phyloP scores from a whole-genome alignment of 2,888 invertebrate genomes.

The Glyphotaelius pellucidus region DNA sequence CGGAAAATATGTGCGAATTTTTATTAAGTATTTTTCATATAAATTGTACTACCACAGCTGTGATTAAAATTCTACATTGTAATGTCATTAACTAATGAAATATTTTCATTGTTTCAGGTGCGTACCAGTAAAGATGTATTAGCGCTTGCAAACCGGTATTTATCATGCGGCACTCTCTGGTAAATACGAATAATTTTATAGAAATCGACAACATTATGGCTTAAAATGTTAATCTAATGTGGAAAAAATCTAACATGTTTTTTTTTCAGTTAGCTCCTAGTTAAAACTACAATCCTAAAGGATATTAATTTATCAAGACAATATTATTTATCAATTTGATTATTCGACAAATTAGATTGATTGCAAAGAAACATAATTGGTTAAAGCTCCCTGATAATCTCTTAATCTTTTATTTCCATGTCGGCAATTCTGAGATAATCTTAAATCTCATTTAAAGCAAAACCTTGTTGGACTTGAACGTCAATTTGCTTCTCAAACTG shows the following conservation, averaged over 20 bases:
- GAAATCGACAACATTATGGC: neutral
- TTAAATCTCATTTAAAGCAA: constrained; percentile 48
- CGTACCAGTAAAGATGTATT: constrained; percentile 10
- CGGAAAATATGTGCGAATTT: neutral
- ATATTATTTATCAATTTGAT: neutral
- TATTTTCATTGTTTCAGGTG: constrained; percentile 50
- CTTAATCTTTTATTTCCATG: constrained; percentile 40
- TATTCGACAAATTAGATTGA: neutral
- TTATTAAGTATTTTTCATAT: neutral
- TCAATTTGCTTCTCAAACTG: constrained; percentile 60
- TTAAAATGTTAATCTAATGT: no score
- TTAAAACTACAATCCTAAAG: no score
- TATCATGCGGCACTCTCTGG: neutral
- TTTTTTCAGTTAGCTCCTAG: neutral
- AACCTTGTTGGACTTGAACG: constrained; percentile 52
- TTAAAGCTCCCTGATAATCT: constrained; percentile 22
- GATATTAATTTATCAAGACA: neutral
- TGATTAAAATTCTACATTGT: neutral
- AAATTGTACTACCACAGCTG: neutral
- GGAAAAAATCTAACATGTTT: no score
- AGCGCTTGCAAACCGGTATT: neutral
- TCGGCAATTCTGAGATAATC: constrained; percentile 12
- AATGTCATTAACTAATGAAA: neutral
- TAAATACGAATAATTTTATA: neutral
- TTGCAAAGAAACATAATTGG: neutral